Conservation (phyloP, 2,113 vertebrate species). For the Hippocampus guttulatus region DNA sequence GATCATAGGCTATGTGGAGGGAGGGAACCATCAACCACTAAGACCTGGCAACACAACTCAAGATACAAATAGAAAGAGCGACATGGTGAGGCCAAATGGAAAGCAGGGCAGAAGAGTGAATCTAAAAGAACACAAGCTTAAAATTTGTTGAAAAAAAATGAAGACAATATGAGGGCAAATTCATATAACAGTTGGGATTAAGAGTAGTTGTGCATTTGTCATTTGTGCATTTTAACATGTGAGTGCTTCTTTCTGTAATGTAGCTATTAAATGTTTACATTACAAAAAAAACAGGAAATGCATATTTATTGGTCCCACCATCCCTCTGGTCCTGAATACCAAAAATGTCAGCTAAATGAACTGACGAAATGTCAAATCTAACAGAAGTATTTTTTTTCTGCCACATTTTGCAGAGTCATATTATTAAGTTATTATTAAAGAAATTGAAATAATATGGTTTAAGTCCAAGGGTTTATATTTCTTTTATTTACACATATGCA, state of each 20-base stretch:
- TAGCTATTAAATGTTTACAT: no score
- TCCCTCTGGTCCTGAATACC: no score
- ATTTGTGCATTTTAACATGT: no score
- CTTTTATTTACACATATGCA: not conserved
- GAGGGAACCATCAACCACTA: conserved; percentile 64
- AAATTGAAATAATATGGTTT: not conserved
- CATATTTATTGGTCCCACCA: no score
- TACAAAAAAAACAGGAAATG: no score
- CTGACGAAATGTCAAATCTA: no score
- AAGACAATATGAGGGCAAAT: not conserved
- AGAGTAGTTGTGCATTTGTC: not conserved
- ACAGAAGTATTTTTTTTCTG: no score
- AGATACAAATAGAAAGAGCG: conserved; percentile 34
- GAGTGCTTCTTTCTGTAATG: no score
- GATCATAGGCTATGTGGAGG: conserved; percentile 86
- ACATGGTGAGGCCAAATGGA: conserved; percentile 14
- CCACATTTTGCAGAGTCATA: no score
- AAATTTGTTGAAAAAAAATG: not conserved
- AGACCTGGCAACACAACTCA: conserved; percentile 55
- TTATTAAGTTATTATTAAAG: not conserved
- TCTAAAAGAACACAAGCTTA: not conserved
- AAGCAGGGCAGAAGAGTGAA: not conserved
- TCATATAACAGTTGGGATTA: no score
- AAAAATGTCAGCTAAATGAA: no score
- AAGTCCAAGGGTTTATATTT: not conserved